Conservation (phyloP, 2,113 vertebrate genomes). For the Neotoma lepida region DNA sequence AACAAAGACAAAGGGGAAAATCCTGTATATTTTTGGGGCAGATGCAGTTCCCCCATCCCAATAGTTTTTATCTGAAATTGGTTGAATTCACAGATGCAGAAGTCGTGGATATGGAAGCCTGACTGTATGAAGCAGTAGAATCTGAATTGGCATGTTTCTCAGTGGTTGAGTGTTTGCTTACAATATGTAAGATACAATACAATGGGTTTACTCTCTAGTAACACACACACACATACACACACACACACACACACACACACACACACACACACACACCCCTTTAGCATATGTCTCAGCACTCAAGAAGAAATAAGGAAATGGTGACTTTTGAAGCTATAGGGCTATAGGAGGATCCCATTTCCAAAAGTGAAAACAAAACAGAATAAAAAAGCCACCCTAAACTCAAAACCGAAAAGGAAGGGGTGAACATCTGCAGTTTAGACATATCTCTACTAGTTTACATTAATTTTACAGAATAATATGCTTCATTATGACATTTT, state of each 20-base stretch:
- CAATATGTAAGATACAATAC: not conserved
- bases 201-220: not conserved
- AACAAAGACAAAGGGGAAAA: not conserved
- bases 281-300: not conserved
- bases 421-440: not conserved
- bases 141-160: not conserved
- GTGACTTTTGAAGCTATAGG: too few relatives aligned
- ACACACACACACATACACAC: not conserved
- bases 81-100: not conserved
- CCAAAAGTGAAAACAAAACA: not conserved
- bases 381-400: not conserved
- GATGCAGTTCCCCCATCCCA: not conserved
- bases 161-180: not conserved
- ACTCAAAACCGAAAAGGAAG: not conserved
- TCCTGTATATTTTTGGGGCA: not conserved
- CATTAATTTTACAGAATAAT: not conserved
- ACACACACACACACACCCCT: not conserved
- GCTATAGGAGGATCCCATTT: not conserved
- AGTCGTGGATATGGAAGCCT: not conserved
- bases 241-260: not conserved
- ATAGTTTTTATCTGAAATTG: not conserved
- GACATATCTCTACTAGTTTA: not conserved
- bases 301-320: not conserved
- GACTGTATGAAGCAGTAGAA: not conserved
- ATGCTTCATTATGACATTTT: not conserved